Base-by-base conservation (phyloP, 2,113 vertebrate species). In the Eleginops maclovinus region DNA sequence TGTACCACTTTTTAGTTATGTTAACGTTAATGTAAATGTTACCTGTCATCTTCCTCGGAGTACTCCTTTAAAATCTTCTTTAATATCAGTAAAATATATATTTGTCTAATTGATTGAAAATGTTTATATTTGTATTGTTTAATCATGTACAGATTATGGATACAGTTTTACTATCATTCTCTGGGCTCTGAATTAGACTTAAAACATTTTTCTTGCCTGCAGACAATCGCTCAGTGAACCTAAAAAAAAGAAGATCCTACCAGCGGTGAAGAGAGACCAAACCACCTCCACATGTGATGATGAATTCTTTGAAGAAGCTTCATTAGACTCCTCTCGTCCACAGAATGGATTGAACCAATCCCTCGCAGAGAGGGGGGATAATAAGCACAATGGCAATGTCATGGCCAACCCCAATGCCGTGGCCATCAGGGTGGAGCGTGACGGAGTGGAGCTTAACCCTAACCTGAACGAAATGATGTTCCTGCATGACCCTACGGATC, bases 281-380 rank as follows among this genome's bases (percentile, higher is more conserved):
- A 96, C 94, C 73, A 98, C 96, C 0, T 96, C 95, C 58, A 98
- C 96, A 4, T 93, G 90, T 77, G 94, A 95, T 53, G 91, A 94
- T 22, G 94, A 94, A 53, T 93, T 93, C 73, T 92, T 93, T 36
- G 90, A 93, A 10, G 87, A 13, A 22, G 87, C 87, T 66, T 90
- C 92, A 75, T 93, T 90, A 68, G 92, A 77, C 41, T 58, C 87
- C 19, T 49, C 87, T 40, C 93, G 83, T 28, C 66, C 55, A 26
- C 93, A 94, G 15, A 93, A 93, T 14, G 93, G 90, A 17, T 86
- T 90, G 7, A 59, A 49, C 1, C 91, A 91, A 11, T 77, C 92
- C 0, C 92, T 94, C 44, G 77, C 83, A 24, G 77, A 92, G 28
- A 92, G 78, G 61, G 44, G 76, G 21, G 94, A 88, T 47, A 87